Base-by-base conservation (phyloP, 2,113 vertebrate genomes). In the Macquaria australasica region DNA sequence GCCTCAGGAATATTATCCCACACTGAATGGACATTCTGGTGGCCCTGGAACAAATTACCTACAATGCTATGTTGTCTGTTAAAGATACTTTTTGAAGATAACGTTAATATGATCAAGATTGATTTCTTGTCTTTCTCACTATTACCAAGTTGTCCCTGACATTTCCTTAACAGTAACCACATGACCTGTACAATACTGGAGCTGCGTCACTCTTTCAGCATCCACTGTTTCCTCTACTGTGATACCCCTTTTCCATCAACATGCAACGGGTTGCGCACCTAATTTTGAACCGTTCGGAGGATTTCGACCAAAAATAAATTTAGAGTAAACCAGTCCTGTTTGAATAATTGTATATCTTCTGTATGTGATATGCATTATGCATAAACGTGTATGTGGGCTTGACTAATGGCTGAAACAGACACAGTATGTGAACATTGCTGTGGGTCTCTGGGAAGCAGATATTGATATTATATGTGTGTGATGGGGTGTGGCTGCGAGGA, bases 401-500 rank as follows among this genome's bases (percentile, higher is more conserved):
- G 20, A 21, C 62, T 69, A 10, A 37, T 15, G 11, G 41, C 62
- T 56, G 70, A 60, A 71, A 34, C 68, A 34, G 58, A 56, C 21
- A 0, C 15, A 15, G n/a, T 56, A 37, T 37, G 25, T 80, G 41
- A 71, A 45, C 74, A 1, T 66, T 55, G 75, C 64, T 83, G 84
- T 66, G 87, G 34, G 39, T 34, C 50, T 76, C 64, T 88, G 4
- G 69, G 59, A 18, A 25, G 79, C 56, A 34, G 15, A 68, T 84
- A 79, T 82, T 53, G 84, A 73, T 58, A 45, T 34, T 86, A 50
- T 87, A 9, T 69, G 82, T 79, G 86, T 89, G 78, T 56, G 79
- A 72, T 77, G 64, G 90, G 91, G 92, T 92, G 93, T 88, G 91
- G 88, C 91, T 88, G 90, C 81, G 39, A 76, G 51, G 83, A 81